Evolutionary conservation across 2,113 vertebrate species (phyloP).

Genomic region (Mormoops blainvillei): DNA sequence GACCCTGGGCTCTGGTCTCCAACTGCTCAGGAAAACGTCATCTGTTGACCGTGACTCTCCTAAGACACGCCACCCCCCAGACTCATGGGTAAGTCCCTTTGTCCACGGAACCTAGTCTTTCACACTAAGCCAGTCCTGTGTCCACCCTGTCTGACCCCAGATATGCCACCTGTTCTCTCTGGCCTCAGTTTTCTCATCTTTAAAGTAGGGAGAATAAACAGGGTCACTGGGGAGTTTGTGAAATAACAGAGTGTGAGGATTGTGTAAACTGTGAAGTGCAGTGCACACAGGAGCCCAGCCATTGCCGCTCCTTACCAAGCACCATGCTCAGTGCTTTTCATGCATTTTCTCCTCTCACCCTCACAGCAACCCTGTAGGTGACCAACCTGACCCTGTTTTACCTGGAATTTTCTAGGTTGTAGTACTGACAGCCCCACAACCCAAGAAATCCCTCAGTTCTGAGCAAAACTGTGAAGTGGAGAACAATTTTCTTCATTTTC

Average conservation of each 20-base stretch:
- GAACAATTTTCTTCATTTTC: neutral
- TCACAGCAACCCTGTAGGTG: neutral
- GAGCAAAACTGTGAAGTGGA: neutral
- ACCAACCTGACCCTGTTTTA: neutral
- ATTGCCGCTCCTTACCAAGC: fast-evolving
- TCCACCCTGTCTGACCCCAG: no score
- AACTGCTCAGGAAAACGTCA: fast-evolving
- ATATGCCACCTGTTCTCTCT: neutral
- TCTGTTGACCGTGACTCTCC: neutral
- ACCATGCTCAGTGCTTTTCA: fast-evolving
- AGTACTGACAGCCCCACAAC: neutral
- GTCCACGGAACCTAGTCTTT: neutral
- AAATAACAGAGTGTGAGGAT: fast-evolving
- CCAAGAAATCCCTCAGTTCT: neutral
- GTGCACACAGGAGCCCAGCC: fast-evolving
- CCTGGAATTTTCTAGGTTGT: neutral
- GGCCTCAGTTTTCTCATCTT: neutral
- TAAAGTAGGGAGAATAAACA: neutral
- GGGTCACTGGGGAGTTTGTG: fast-evolving
- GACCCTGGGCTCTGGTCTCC: neutral
- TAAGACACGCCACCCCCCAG: fast-evolving
- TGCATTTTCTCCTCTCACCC: neutral
- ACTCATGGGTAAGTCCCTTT: fast-evolving
- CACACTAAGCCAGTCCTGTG: neutral
- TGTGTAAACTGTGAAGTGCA: fast-evolving